Percentiles rank a stretch among this genome's conserved stretches.
phyloP scores from a whole-genome alignment of 1,140 invertebrate genomes.

The Solenopsis fugax region DNA sequence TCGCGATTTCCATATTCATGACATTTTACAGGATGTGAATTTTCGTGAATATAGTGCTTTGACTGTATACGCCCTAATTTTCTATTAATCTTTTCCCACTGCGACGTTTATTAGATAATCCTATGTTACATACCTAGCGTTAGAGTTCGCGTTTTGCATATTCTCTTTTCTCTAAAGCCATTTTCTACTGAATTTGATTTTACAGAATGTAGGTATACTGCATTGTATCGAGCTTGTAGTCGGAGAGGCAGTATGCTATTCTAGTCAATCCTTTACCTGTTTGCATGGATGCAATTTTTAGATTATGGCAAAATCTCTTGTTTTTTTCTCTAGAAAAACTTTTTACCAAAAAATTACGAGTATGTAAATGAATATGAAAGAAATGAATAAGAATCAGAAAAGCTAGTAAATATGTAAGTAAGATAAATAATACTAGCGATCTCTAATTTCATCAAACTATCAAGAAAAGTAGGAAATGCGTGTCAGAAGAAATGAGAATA shows the following conservation, averaged over 20 bases:
- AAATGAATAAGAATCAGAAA: too few relatives aligned
- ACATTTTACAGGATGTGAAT: slow-evolving; percentile 14
- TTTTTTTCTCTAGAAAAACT: too few relatives aligned
- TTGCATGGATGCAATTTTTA: neutral
- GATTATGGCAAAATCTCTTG: neutral
- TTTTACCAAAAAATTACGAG: too few relatives aligned
- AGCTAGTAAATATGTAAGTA: neutral
- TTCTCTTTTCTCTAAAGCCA: neutral
- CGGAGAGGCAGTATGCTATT: neutral
- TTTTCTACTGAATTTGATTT: neutral
- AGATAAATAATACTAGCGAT: neutral
- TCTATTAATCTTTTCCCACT: neutral
- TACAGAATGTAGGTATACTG: neutral
- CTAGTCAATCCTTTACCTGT: neutral
- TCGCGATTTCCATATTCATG: slow-evolving; percentile 1
- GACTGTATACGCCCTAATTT: neutral
- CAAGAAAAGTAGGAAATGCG: neutral
- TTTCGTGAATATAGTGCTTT: neutral
- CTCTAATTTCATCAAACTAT: neutral
- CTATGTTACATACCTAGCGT: neutral
- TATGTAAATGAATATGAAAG: too few relatives aligned
- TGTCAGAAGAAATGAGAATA: too few relatives aligned
- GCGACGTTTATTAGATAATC: neutral
- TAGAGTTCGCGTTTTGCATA: neutral
- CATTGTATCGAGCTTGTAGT: neutral